These are phyloP conservation scores for Hypothenemus hampei DNA, from an alignment of 1,140 invertebrate species.

Conservation along the genomic window DNA sequence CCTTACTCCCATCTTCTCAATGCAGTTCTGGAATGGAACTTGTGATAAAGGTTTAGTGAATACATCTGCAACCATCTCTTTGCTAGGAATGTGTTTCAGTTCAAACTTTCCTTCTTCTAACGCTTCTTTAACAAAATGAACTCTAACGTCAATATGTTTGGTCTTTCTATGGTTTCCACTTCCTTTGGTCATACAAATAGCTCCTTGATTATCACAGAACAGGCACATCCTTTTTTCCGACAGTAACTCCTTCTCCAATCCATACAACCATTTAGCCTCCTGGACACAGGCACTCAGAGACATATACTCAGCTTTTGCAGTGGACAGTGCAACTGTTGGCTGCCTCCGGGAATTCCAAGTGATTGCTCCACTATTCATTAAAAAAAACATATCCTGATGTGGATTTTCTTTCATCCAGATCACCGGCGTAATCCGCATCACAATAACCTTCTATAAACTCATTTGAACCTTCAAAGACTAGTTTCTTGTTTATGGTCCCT, in stretches of 20 bases:
- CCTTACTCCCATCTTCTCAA: too few species aligned
- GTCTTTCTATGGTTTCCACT: conserved; percentile 36
- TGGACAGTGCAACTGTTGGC: conserved; percentile 34
- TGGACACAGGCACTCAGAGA: conserved; percentile 35
- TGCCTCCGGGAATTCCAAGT: conserved; percentile 44
- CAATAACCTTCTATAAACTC: conserved; percentile 27
- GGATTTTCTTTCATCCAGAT: conserved; percentile 36
- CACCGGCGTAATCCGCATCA: conserved; percentile 43
- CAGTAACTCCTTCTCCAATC: conserved; percentile 3
- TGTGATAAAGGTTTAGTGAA: conserved; percentile 18
- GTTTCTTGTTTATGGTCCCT: neutral
- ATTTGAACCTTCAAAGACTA: neutral
- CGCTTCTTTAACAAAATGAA: conserved; percentile 35
- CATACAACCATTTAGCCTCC: conserved; percentile 35
- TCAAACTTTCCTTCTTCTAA: neutral
- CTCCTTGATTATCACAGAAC: conserved; percentile 38
- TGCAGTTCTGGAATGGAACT: too few species aligned
- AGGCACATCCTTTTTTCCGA: neutral
- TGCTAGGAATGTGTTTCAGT: neutral
- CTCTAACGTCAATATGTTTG: conserved; percentile 41
- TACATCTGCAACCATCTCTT: conserved; percentile 16
- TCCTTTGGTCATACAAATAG: conserved; percentile 36
- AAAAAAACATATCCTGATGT: conserved; percentile 43
- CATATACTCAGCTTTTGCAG: conserved; percentile 46
- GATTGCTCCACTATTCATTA: conserved; percentile 36